Evolutionary conservation across 2,113 vertebrate genomes (phyloP).

Genomic region (Phocoena phocoena): DNA sequence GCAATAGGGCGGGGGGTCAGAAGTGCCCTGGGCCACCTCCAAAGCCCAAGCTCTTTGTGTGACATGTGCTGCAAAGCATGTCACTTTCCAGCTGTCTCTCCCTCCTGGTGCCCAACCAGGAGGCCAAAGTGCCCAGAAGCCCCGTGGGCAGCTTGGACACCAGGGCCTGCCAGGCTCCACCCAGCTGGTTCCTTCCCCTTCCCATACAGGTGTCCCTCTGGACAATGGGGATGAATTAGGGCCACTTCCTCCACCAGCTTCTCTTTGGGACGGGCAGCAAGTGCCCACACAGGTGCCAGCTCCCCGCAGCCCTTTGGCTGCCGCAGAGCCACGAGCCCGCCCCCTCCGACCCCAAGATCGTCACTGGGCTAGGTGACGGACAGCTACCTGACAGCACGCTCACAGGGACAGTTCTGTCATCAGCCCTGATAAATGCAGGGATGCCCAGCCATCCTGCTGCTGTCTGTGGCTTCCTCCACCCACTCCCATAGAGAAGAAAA

Average conservation of each 20-base stretch:
- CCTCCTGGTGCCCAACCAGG: not conserved
- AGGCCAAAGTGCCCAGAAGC: not conserved
- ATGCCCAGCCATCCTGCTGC: conserved; percentile 63
- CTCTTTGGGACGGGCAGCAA: not conserved
- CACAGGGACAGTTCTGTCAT: not conserved
- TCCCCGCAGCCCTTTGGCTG: not conserved
- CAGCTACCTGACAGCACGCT: not conserved
- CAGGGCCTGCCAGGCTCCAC: not conserved
- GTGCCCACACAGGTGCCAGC: not conserved
- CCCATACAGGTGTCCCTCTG: not conserved
- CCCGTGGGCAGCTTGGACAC: not conserved
- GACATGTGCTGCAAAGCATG: not conserved
- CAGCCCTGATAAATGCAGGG: not conserved
- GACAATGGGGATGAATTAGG: not conserved
- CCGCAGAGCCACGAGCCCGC: not conserved
- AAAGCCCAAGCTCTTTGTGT: not conserved
- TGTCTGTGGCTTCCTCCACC: conserved; percentile 40
- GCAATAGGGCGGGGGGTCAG: not conserved
- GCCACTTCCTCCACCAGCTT: not conserved
- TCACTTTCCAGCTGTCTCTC: not conserved
- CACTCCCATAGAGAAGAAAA: conserved; percentile 15
- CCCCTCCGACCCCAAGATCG: not conserved
- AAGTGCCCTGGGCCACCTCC: not conserved
- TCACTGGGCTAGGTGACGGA: not conserved
- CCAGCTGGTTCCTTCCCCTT: not conserved